Evolutionary conservation across 2,113 vertebrate species (phyloP).

Genomic region (Scomber scombrus): DNA sequence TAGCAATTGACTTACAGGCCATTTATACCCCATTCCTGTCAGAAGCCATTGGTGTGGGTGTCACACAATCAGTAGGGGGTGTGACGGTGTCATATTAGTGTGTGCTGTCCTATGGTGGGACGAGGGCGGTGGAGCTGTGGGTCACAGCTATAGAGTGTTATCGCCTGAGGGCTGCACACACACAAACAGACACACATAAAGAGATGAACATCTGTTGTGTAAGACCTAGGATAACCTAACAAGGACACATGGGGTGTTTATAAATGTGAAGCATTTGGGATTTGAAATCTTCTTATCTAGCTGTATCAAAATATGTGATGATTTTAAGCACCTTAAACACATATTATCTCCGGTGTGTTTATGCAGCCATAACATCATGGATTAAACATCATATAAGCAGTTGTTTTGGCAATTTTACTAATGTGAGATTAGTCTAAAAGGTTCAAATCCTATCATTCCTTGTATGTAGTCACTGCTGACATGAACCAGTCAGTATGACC

Average conservation of each 20-base stretch:
- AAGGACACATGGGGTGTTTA: slow-evolving; percentile 35
- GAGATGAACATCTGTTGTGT: slow-evolving; percentile 61
- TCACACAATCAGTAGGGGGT: slow-evolving; percentile 59
- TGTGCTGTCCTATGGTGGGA: slow-evolving; percentile 10
- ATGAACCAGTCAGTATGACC: slow-evolving; percentile 17
- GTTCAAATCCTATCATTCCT: slow-evolving; percentile 49
- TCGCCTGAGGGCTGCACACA: slow-evolving; percentile 48
- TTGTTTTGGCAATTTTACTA: slow-evolving; percentile 63
- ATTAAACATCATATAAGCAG: slow-evolving; percentile 53
- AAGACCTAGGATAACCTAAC: slow-evolving; percentile 39
- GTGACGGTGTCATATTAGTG: slow-evolving; percentile 30
- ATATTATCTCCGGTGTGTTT: slow-evolving; percentile 42
- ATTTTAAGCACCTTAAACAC: slow-evolving; percentile 58
- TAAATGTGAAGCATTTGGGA: slow-evolving; percentile 51
- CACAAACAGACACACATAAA: slow-evolving; percentile 30
- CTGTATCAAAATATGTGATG: slow-evolving; percentile 44
- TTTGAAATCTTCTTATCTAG: slow-evolving; percentile 60
- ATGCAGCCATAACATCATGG: slow-evolving; percentile 24
- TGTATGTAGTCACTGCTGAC: slow-evolving; percentile 35
- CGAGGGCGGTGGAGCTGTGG: slow-evolving; percentile 8
- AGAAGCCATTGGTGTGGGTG: slow-evolving; percentile 53
- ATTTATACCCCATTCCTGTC: slow-evolving; percentile 69
- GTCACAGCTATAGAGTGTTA: slow-evolving; percentile 41
- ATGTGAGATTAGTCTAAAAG: slow-evolving; percentile 66
- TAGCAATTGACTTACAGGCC: slow-evolving; percentile 69